Conservation (phyloP, 2,888 invertebrate species). For the Dryobotodes eremita region DNA sequence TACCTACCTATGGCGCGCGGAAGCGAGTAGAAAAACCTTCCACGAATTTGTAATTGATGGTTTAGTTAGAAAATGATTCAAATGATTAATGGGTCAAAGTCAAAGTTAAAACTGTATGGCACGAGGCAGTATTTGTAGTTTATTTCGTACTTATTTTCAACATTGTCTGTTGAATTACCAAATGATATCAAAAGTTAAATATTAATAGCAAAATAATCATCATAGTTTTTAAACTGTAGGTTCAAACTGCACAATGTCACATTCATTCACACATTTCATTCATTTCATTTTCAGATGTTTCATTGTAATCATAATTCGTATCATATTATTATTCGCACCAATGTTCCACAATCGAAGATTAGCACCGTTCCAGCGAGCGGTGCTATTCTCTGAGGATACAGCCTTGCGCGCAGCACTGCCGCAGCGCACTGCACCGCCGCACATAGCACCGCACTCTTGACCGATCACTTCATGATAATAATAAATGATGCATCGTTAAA, state of each 20-base stretch:
- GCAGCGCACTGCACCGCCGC: too few relatives aligned
- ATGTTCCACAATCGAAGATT: too few relatives aligned
- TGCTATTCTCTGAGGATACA: too few relatives aligned
- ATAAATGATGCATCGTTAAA: not conserved
- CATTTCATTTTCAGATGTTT: too few relatives aligned
- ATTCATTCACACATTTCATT: too few relatives aligned
- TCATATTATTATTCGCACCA: too few relatives aligned
- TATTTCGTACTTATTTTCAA: conserved; percentile 7
- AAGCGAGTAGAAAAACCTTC: conserved; percentile 16
- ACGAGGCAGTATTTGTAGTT: conserved; percentile 4
- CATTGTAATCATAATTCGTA: too few relatives aligned
- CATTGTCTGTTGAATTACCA: not conserved
- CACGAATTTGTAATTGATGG: conserved; percentile 32
- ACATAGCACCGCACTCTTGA: too few relatives aligned
- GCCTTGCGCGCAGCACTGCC: too few relatives aligned
- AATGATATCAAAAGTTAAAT: not conserved
- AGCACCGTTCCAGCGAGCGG: too few relatives aligned
- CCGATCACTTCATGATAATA: not conserved
- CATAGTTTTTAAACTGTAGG: not conserved
- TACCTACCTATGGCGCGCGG: not conserved
- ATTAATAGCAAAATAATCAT: not conserved
- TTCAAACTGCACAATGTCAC: not conserved
- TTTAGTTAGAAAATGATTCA: conserved; percentile 32
- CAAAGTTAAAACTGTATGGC: conserved; percentile 1
- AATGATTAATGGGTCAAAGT: conserved; percentile 30